These are phyloP conservation scores for Macheiramphus alcinus DNA, from an alignment of 2,113 vertebrate species.

Conservation along the genomic window DNA sequence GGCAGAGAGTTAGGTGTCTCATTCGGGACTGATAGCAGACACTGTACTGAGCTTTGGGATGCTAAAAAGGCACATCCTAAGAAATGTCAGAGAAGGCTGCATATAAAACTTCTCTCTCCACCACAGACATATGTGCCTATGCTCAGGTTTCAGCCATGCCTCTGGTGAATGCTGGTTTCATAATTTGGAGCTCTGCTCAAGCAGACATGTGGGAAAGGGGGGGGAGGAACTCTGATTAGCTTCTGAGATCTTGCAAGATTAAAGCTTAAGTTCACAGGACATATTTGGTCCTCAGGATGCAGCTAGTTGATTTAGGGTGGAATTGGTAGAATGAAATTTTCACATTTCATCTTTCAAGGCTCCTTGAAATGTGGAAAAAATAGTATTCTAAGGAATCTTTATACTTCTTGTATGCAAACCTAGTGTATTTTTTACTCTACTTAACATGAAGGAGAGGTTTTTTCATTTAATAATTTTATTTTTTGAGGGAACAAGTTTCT, in stretches of 20 bases:
- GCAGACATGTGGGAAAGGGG: background rate
- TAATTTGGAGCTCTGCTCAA: background rate
- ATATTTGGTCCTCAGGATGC: background rate
- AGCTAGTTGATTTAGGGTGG: background rate
- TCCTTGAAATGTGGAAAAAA: background rate
- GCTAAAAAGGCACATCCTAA: background rate
- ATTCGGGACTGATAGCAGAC: background rate
- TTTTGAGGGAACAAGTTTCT: background rate
- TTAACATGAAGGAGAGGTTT: background rate
- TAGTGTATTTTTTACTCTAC: background rate
- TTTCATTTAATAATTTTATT: background rate
- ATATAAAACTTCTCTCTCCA: background rate
- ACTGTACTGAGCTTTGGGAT: background rate
- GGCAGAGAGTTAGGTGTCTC: background rate
- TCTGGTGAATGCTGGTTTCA: background rate
- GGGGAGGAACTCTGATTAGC: background rate
- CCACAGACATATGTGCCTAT: background rate
- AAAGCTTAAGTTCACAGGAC: background rate
- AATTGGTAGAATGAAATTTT: background rate
- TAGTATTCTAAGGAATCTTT: background rate
- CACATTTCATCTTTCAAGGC: background rate
- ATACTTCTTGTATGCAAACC: background rate
- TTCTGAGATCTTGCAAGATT: background rate
- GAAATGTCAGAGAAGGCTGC: background rate
- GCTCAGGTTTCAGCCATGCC: background rate